phyloP scores from a whole-genome alignment of 2,888 invertebrate genomes.

The Hermaeophaga mercurialis region DNA sequence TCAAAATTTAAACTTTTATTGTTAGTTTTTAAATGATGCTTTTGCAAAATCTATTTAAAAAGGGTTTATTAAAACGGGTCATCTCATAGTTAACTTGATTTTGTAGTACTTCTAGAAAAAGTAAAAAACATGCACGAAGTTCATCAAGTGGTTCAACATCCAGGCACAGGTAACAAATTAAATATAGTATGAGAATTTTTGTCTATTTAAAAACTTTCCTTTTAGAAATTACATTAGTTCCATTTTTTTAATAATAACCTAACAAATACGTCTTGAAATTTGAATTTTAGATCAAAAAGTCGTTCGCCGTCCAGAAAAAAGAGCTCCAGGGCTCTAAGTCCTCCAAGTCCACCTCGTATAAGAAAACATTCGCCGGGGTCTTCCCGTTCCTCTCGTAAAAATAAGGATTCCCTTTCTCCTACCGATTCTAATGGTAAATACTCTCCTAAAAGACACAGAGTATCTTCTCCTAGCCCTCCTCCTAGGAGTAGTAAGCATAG shows the following conservation, averaged over 20 bases:
- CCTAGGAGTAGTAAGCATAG: constrained; percentile 49
- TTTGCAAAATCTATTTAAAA: constrained; percentile 18
- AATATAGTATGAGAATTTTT: constrained; percentile 9
- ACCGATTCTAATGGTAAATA: constrained; percentile 52
- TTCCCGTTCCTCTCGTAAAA: constrained; percentile 50
- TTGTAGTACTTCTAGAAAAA: constrained; percentile 58
- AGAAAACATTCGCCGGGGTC: constrained; percentile 54
- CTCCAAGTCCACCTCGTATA: constrained; percentile 55
- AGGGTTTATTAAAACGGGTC: constrained; percentile 4
- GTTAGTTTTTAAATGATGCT: constrained; percentile 14
- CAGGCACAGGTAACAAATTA: constrained; percentile 53
- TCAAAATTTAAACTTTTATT: background rate
- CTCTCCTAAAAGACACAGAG: constrained; percentile 47
- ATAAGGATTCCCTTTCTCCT: constrained; percentile 52
- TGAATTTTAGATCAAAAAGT: constrained; percentile 55
- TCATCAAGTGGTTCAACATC: constrained; percentile 56
- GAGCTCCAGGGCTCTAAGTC: constrained; percentile 49
- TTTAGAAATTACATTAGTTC: constrained; percentile 7
- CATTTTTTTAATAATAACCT: constrained; percentile 12
- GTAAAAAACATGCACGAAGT: constrained; percentile 57
- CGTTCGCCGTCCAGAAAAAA: constrained; percentile 55
- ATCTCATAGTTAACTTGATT: constrained; percentile 36
- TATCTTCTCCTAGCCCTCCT: constrained; percentile 53
- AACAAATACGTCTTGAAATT: constrained; percentile 18
- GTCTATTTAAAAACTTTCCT: background rate